Conservation (phyloP, 2,797 vertebrate species). For the Ficedula albicollis region DNA sequence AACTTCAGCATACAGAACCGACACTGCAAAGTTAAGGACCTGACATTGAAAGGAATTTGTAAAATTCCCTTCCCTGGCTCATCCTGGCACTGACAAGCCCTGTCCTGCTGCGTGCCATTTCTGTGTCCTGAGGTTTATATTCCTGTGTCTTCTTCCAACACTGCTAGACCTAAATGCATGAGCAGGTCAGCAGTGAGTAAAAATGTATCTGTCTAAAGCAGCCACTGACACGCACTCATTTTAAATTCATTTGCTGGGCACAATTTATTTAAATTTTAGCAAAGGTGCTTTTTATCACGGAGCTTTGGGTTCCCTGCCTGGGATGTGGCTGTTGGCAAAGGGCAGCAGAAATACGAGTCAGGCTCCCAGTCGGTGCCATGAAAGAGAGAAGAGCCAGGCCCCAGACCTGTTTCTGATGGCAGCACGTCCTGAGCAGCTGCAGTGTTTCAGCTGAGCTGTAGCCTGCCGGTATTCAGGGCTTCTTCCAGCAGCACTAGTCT, state of each 20-base stretch:
- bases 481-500: neutral
- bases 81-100: neutral
- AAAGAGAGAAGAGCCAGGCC: neutral
- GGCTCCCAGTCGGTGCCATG: neutral
- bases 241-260: neutral
- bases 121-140: neutral
- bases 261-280: neutral
- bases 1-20: slow-evolving; percentile 52
- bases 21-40: slow-evolving; percentile 64
- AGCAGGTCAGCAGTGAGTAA: neutral
- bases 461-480: neutral
- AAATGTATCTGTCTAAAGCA: neutral
- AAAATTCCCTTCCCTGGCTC: slow-evolving; percentile 51
- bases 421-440: slow-evolving; percentile 36
- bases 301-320: neutral
- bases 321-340: neutral
- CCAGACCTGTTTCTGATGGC: neutral
- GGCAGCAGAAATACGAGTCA: neutral
- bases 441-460: slow-evolving; percentile 5
- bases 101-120: neutral
- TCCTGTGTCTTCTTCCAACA: neutral
- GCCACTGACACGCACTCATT: neutral
- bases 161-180: neutral
- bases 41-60: slow-evolving; percentile 67
- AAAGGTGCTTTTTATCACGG: neutral